A percentile compares a stretch with the other conserved stretches of the same genome.
phyloP scores from a whole-genome alignment of 2,888 invertebrate genomes.

The Eupsilia transversa region DNA sequence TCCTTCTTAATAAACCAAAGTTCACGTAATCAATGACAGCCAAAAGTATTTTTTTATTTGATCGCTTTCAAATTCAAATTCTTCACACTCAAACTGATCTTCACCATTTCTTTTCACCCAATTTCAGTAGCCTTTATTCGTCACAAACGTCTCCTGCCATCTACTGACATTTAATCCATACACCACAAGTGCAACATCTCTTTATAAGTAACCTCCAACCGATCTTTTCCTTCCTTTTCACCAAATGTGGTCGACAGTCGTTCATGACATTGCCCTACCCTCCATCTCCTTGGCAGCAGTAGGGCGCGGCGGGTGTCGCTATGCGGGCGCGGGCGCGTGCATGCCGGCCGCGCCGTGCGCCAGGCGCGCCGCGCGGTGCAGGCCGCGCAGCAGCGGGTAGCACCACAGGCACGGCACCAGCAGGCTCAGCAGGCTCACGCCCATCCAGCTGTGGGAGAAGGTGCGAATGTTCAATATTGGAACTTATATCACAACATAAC shows the following conservation, averaged over 20 bases:
- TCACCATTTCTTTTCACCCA: neutral
- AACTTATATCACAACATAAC: no score
- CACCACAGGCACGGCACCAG: slow-evolving; percentile 98
- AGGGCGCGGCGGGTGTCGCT: neutral
- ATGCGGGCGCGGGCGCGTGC: slow-evolving; percentile 89
- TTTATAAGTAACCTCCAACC: neutral
- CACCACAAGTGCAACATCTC: no score
- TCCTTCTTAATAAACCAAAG: neutral
- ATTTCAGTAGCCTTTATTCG: no score
- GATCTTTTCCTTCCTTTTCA: neutral
- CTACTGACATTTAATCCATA: no score
- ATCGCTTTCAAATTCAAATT: neutral
- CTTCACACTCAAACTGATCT: neutral
- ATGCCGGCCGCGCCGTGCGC: slow-evolving; percentile 96
- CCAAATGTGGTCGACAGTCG: neutral
- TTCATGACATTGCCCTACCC: neutral
- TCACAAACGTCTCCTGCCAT: no score
- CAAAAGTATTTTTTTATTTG: neutral
- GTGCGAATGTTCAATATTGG: no score
- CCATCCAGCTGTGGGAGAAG: slow-evolving; percentile 94
- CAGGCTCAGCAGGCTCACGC: slow-evolving; percentile 95
- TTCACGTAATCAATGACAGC: neutral
- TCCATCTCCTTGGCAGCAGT: neutral
- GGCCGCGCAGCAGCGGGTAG: slow-evolving; percentile 96
- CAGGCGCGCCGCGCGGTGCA: slow-evolving; percentile 95